Percentiles rank a stretch among this genome's conserved stretches.
Conservation (phyloP, 2,797 vertebrate genomes). For the Pseudochirops cupreus region DNA sequence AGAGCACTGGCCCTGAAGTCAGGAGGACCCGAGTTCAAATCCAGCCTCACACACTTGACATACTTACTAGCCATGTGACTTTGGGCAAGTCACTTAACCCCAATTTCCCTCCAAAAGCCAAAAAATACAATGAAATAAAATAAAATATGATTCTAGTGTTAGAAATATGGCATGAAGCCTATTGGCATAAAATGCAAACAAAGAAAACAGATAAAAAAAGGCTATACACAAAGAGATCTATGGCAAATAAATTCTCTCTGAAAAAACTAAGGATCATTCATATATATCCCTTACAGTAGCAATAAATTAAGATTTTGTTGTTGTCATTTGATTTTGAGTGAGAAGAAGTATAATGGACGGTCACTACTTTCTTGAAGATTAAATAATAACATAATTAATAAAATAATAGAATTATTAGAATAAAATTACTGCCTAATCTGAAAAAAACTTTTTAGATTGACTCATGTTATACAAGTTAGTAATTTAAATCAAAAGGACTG, state of each 20-base stretch:
- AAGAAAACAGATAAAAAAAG: constrained; percentile 1
- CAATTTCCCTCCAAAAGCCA: too few species aligned
- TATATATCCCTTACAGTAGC: not conserved
- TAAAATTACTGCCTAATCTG: not conserved
- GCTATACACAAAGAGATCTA: not conserved
- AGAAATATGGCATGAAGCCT: not conserved
- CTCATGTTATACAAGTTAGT: not conserved
- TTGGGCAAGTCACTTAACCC: too few species aligned
- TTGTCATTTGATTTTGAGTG: not conserved
- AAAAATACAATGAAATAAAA: too few species aligned
- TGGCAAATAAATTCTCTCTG: constrained; percentile 25
- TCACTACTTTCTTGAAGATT: not conserved
- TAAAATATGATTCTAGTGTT: not conserved
- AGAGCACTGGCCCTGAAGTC: too few species aligned
- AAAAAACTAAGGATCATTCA: constrained; percentile 13
- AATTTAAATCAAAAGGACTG: constrained; percentile 28
- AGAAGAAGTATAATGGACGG: not conserved
- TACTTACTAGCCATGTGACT: too few species aligned
- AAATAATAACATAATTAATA: constrained; percentile 21
- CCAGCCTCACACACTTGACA: too few species aligned
- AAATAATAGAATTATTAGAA: constrained; percentile 40
- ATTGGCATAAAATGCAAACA: not conserved
- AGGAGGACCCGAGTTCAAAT: too few species aligned
- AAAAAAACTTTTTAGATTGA: not conserved
- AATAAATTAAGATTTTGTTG: not conserved